These are phyloP conservation scores for Apteryx mantelli DNA, from an alignment of 2,113 vertebrate genomes.

Conservation along the genomic window DNA sequence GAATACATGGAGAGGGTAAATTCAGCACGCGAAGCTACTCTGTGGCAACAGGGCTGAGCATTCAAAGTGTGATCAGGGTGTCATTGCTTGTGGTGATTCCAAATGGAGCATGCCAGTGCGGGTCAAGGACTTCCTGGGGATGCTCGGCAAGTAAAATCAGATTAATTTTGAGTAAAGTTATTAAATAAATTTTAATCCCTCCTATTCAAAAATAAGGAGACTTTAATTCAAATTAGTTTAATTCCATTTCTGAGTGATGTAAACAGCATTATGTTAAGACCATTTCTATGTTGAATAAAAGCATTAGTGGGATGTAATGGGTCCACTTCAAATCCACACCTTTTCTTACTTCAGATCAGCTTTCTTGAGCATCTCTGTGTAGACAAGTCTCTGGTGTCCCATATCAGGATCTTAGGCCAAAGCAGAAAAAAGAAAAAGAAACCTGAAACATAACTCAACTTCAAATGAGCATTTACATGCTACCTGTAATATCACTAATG, in stretches of 20 bases:
- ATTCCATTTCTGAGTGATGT: not conserved
- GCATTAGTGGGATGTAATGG: not conserved
- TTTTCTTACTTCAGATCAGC: not conserved
- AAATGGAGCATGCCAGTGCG: not conserved
- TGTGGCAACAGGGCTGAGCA: not conserved
- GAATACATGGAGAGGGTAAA: not conserved
- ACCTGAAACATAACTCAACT: not conserved
- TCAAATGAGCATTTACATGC: not conserved
- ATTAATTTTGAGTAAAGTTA: not conserved
- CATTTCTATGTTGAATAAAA: not conserved
- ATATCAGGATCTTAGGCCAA: not conserved
- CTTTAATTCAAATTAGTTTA: not conserved
- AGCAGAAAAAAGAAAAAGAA: not conserved
- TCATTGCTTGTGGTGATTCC: not conserved
- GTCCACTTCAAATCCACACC: not conserved
- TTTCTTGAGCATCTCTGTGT: not conserved
- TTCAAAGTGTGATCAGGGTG: not conserved
- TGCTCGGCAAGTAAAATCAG: not conserved
- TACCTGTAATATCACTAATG: not conserved
- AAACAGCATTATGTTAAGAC: not conserved
- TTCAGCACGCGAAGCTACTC: not conserved
- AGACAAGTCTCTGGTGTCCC: not conserved
- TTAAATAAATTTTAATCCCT: not conserved
- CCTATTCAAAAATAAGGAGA: not conserved
- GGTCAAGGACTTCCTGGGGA: not conserved